A percentile compares a stretch with the other conserved stretches of the same genome.
These are phyloP conservation scores for Synanthedon tipuliformis DNA, from an alignment of 2,888 invertebrate species.

Conservation along the genomic window DNA sequence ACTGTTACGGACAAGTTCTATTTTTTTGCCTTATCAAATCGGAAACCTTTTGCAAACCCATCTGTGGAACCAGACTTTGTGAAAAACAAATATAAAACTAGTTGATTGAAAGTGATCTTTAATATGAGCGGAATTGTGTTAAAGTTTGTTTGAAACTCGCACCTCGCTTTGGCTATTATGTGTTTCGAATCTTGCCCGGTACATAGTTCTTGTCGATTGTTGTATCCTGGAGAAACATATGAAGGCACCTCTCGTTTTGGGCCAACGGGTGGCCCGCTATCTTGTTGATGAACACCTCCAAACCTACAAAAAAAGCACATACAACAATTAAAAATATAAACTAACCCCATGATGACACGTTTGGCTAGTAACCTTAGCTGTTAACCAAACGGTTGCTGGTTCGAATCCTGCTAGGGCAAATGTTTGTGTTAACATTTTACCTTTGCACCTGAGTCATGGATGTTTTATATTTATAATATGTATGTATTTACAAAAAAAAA, in stretches of 20 bases:
- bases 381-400: too few species aligned
- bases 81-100: neutral
- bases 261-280: conserved; percentile 99
- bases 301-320: conserved; percentile 50
- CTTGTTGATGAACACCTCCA: conserved; percentile 99
- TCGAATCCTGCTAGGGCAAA: too few species aligned
- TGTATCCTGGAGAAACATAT: conserved; percentile 98
- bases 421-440: too few species aligned
- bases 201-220: conserved; percentile 99
- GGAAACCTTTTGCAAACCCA: too few species aligned
- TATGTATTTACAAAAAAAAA: too few species aligned
- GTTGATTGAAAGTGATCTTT: neutral
- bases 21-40: too few species aligned
- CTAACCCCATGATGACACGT: too few species aligned
- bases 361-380: too few species aligned
- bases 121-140: conserved; percentile 21
- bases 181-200: conserved; percentile 98
- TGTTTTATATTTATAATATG: too few species aligned
- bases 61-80: neutral
- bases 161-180: conserved; percentile 82
- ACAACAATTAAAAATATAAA: too few species aligned
- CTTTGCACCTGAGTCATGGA: too few species aligned
- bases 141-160: conserved; percentile 29
- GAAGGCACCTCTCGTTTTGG: conserved; percentile 98
- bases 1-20: too few species aligned